Conservation (phyloP, 2,797 vertebrate genomes). For the Aselliscus stoliczkanus region DNA sequence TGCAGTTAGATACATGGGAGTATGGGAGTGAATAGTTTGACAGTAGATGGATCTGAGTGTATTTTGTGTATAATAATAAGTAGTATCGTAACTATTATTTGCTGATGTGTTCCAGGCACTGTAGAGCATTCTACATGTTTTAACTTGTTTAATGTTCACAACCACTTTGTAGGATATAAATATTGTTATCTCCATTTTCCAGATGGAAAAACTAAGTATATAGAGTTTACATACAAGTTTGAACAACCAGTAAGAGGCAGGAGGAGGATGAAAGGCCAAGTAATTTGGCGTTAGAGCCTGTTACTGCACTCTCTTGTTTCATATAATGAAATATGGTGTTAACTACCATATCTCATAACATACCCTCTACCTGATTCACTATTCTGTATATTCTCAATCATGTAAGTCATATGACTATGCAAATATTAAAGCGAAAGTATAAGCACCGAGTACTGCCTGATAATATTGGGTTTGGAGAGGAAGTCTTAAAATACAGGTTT, state of each 20-base stretch:
- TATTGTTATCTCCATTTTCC: neutral
- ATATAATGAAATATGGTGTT: neutral
- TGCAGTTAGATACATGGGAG: neutral
- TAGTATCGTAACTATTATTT: neutral
- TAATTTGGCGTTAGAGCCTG: neutral
- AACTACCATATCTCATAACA: neutral
- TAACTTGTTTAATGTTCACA: neutral
- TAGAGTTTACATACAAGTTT: neutral
- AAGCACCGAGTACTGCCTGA: neutral
- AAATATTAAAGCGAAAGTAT: neutral
- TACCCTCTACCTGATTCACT: neutral
- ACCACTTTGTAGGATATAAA: neutral
- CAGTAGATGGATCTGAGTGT: neutral
- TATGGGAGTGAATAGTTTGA: neutral
- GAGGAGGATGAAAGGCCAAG: neutral
- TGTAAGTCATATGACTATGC: neutral
- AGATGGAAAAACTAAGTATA: neutral
- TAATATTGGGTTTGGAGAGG: conserved; percentile 31
- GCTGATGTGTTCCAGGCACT: neutral
- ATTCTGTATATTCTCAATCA: neutral
- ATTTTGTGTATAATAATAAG: neutral
- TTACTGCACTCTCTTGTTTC: neutral
- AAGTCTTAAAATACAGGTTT: neutral
- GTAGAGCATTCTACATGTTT: neutral
- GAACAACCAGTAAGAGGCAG: neutral